phyloP scores from a whole-genome alignment of 2,888 invertebrate species.

The Microctonus hyperodae region DNA sequence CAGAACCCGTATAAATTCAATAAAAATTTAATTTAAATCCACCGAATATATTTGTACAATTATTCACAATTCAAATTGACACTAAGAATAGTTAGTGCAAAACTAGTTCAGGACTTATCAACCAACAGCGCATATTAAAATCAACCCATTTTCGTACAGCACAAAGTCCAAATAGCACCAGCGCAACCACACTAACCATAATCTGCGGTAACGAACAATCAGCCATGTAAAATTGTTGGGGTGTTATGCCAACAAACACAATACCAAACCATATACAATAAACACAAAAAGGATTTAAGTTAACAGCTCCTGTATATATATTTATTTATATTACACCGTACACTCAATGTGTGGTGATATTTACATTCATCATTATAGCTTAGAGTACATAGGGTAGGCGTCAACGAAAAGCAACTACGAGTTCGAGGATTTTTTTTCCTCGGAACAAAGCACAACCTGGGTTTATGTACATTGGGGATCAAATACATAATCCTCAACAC shows the following conservation, averaged over 20 bases:
- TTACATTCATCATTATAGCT: conserved; percentile 39
- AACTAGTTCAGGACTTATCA: not conserved
- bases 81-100: not conserved
- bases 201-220: not conserved
- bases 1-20: not conserved
- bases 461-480: conserved; percentile 21
- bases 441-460: no score
- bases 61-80: not conserved
- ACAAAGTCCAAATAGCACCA: not conserved
- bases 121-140: not conserved
- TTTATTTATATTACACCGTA: no score
- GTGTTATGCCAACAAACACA: not conserved
- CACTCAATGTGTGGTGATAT: conserved; percentile 37
- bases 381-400: not conserved
- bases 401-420: not conserved
- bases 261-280: not conserved
- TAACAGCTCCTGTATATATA: conserved; percentile 20
- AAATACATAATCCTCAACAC: conserved; percentile 27
- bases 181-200: not conserved
- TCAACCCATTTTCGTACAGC: not conserved
- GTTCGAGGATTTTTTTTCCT: no score
- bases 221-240: not conserved
- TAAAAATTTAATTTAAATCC: not conserved
- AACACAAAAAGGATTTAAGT: not conserved
- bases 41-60: not conserved